phyloP scores from a whole-genome alignment of 2,113 vertebrate species.

The Muntiacus muntjak region DNA sequence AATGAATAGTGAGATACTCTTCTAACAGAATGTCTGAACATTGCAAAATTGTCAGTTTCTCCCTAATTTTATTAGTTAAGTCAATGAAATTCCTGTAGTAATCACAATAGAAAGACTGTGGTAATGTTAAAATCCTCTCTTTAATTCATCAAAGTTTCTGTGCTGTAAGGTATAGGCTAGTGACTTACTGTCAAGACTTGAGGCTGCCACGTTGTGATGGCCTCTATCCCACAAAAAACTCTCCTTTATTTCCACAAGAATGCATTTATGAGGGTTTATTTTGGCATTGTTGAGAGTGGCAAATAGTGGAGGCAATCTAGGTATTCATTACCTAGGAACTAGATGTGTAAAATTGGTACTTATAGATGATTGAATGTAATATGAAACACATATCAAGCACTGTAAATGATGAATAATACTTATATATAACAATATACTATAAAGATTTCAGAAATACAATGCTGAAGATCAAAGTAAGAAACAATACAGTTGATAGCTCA shows the following conservation, averaged over 20 bases:
- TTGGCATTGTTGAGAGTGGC: neutral
- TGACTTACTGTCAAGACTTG: neutral
- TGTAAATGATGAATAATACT: neutral
- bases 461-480: neutral
- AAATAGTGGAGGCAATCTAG: neutral
- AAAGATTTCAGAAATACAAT: slow-evolving; percentile 1
- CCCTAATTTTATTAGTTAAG: neutral
- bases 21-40: neutral
- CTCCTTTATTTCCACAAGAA: neutral
- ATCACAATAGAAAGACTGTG: neutral
- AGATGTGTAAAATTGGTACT: neutral
- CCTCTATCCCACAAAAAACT: neutral
- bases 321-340: neutral
- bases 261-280: neutral
- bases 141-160: neutral
- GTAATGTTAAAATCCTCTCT: neutral
- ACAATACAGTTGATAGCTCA: neutral
- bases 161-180: neutral
- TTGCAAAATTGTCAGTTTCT: neutral
- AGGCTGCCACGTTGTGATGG: neutral
- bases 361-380: neutral
- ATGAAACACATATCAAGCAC: neutral
- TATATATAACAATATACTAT: neutral
- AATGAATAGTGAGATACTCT: neutral
- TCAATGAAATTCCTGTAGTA: neutral